Conservation (phyloP, 2,113 vertebrate species). For the Oplegnathus fasciatus region DNA sequence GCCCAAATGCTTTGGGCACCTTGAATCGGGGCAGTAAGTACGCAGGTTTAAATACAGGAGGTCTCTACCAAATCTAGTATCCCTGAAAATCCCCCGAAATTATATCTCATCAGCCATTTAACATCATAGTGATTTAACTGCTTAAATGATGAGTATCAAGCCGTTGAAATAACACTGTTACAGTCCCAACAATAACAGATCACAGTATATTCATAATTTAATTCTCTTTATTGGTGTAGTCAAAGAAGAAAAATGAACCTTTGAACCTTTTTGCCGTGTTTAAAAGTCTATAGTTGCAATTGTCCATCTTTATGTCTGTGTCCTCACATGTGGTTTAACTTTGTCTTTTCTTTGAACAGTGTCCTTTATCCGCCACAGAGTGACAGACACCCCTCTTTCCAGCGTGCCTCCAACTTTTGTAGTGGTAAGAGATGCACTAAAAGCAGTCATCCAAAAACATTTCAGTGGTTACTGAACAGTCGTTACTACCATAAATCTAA, state of each 20-base stretch:
- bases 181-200: not conserved
- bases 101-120: too few species aligned
- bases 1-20: too few species aligned
- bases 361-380: slow-evolving; percentile 61
- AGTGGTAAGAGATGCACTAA: slow-evolving; percentile 87
- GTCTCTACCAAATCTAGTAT: too few species aligned
- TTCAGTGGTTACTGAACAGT: not conserved
- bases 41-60: too few species aligned
- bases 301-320: not conserved
- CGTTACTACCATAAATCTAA: not conserved
- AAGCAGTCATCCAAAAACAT: not conserved
- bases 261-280: not conserved
- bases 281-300: not conserved
- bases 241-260: not conserved
- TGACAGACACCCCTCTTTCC: slow-evolving; percentile 87
- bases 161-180: too few species aligned
- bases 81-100: too few species aligned
- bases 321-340: not conserved
- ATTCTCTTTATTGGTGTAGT: not conserved
- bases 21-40: too few species aligned
- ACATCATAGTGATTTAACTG: not conserved
- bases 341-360: slow-evolving; percentile 71
- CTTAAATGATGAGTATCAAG: not conserved
- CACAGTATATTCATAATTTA: not conserved
- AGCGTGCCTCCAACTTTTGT: slow-evolving; percentile 91